phyloP scores from a whole-genome alignment of 2,888 invertebrate species.

The Coelinius sp. region DNA sequence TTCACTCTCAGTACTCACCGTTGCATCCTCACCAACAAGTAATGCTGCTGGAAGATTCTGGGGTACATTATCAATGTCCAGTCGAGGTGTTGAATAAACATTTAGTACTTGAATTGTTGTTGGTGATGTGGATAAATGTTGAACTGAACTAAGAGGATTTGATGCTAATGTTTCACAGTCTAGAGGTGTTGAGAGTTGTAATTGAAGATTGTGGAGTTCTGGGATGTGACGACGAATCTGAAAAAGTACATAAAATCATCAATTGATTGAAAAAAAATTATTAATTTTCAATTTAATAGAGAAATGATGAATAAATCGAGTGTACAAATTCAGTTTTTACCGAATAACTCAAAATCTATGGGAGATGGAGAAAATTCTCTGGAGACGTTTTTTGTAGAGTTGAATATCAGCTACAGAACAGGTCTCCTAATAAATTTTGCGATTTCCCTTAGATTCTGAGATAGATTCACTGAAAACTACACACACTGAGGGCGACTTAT shows the following conservation, averaged over 20 bases:
- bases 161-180: conserved; percentile 61
- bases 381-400: too few species aligned
- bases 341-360: too few species aligned
- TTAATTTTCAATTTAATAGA: not conserved
- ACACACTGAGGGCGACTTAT: too few species aligned
- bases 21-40: conserved; percentile 69
- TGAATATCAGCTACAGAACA: too few species aligned
- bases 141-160: conserved; percentile 65
- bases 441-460: too few species aligned
- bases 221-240: conserved; percentile 80
- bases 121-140: conserved; percentile 66
- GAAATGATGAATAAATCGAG: not conserved
- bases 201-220: conserved; percentile 77
- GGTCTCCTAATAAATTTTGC: too few species aligned
- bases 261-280: not conserved
- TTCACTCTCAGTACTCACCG: conserved; percentile 69
- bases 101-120: conserved; percentile 70
- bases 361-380: not conserved
- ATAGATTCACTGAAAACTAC: too few species aligned
- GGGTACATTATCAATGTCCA: conserved; percentile 69
- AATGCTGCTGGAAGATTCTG: conserved; percentile 69
- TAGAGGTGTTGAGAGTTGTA: conserved; percentile 69
- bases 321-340: not conserved
- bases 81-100: conserved; percentile 68
- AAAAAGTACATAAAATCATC: conserved; percentile 18